These are phyloP conservation scores for Hypomecis atomaria DNA, from an alignment of 2,888 invertebrate genomes.

Conservation along the genomic window DNA sequence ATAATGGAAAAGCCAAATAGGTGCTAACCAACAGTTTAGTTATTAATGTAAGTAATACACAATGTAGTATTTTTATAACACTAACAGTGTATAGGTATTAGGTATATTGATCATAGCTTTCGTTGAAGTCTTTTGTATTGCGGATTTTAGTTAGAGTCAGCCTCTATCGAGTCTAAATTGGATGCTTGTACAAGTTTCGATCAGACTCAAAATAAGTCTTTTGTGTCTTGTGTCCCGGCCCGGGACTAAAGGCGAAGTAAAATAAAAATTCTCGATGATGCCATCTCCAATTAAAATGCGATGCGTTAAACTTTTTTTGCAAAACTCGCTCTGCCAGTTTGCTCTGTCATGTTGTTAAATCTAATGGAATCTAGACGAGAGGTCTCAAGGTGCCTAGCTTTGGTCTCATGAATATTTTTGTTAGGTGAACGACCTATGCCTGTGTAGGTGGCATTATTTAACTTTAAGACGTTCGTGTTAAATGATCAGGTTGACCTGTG, in stretches of 20 bases:
- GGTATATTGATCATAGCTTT: conserved; percentile 9
- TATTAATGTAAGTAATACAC: no score
- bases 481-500: conserved; percentile 19
- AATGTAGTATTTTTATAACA: no score
- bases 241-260: conserved; percentile 9
- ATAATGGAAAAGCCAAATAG: no score
- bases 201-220: not conserved
- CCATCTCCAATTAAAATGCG: conserved; percentile 49
- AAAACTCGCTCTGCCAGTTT: conserved; percentile 70
- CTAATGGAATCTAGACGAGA: conserved; percentile 38
- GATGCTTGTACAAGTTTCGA: not conserved
- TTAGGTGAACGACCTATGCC: conserved; percentile 52
- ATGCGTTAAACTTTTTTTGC: conserved; percentile 58
- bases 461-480: conserved; percentile 21
- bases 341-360: conserved; percentile 47
- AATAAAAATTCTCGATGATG: conserved; percentile 26
- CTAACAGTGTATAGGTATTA: not conserved
- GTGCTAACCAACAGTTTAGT: no score
- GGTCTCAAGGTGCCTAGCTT: conserved; percentile 36
- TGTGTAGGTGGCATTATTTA: conserved; percentile 46
- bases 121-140: conserved; percentile 42
- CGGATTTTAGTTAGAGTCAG: not conserved
- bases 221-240: not conserved
- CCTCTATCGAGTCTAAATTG: not conserved
- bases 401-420: conserved; percentile 46